These are phyloP conservation scores for Theodoxus fluviatilis DNA, from an alignment of 2,888 invertebrate species.

Conservation along the genomic window DNA sequence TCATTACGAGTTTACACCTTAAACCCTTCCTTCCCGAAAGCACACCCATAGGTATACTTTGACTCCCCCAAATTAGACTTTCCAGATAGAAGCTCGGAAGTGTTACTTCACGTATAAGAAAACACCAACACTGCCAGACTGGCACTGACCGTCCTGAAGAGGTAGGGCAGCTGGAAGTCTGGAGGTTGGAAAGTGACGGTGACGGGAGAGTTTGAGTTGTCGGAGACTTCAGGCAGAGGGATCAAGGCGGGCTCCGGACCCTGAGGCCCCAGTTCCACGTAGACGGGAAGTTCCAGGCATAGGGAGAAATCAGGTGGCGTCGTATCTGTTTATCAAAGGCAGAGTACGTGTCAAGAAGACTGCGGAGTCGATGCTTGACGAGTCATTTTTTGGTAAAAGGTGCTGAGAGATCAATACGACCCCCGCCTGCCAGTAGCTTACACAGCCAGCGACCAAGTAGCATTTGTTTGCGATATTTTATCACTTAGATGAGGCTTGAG, in stretches of 20 bases:
- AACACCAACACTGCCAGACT: neutral
- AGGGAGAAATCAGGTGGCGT: constrained; percentile 40
- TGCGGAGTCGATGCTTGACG: too few relatives aligned
- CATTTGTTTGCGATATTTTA: too few relatives aligned
- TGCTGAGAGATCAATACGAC: too few relatives aligned
- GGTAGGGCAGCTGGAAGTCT: constrained; percentile 41
- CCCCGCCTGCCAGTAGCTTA: too few relatives aligned
- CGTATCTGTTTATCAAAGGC: constrained; percentile 35
- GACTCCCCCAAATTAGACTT: too few relatives aligned
- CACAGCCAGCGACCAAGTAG: too few relatives aligned
- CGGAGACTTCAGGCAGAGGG: constrained; percentile 40
- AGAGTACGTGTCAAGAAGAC: neutral
- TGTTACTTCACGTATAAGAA: neutral
- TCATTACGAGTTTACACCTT: neutral
- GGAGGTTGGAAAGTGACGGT: constrained; percentile 33
- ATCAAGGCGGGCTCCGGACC: constrained; percentile 38
- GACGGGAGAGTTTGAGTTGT: constrained; percentile 44
- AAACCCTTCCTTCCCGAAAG: too few relatives aligned
- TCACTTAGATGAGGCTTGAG: too few relatives aligned
- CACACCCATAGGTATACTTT: too few relatives aligned
- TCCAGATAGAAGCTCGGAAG: too few relatives aligned
- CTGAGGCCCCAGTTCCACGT: constrained; percentile 29
- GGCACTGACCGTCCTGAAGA: constrained; percentile 37
- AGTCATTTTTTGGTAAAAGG: too few relatives aligned
- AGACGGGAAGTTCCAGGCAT: constrained; percentile 37